Evolutionary conservation across 2,113 vertebrate genomes (phyloP).

Genomic region (Lanius collurio): DNA sequence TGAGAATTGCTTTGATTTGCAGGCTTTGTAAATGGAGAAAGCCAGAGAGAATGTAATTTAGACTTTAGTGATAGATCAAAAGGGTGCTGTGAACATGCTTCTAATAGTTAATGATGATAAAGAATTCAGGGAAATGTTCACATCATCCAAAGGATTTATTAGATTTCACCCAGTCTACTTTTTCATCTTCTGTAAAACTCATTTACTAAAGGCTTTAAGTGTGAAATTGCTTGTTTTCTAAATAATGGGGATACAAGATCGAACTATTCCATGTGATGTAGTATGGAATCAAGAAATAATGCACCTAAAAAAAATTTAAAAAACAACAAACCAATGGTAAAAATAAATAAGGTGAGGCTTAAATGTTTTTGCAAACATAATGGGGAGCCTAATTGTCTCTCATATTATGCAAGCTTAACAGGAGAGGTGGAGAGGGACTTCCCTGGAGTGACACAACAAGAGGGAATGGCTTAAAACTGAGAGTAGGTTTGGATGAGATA

Average conservation of each 20-base stretch:
- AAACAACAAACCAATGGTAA: not conserved
- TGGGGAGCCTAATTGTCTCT: not conserved
- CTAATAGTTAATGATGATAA: slow-evolving; percentile 5
- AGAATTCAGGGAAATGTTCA: not conserved
- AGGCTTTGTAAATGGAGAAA: not conserved
- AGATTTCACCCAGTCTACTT: not conserved
- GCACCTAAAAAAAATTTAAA: not conserved
- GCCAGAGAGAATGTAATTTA: not conserved
- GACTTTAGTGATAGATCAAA: not conserved
- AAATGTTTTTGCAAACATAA: not conserved
- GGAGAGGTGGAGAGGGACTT: not conserved
- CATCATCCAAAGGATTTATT: not conserved
- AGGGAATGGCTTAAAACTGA: rapidly evolving
- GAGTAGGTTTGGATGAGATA: not conserved
- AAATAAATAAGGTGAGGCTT: not conserved
- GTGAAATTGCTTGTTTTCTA: slow-evolving; percentile 53
- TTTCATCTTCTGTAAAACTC: slow-evolving; percentile 4
- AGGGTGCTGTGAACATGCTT: not conserved
- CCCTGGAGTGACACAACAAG: not conserved
- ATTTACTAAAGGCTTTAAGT: slow-evolving; percentile 26
- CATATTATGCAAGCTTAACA: not conserved
- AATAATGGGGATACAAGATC: not conserved
- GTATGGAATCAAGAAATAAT: not conserved
- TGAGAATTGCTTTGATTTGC: not conserved
- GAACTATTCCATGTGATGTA: not conserved